Base-by-base conservation (phyloP, 2,797 vertebrate genomes). In the Scolopax rusticola region DNA sequence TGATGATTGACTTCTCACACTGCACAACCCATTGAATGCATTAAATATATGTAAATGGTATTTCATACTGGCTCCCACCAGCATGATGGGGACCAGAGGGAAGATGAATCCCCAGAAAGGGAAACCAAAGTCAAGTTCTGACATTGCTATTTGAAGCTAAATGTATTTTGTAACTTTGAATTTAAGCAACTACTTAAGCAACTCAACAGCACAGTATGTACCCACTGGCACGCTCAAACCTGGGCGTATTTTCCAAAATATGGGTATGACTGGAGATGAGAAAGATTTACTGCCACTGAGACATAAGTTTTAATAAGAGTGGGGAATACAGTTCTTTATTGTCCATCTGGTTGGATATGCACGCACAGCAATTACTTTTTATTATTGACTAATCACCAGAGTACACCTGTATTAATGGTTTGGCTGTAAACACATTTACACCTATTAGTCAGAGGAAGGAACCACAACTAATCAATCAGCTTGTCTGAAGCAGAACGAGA, bases 231-330 rank as follows among this genome's bases (percentile, higher is more conserved):
- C 6, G 24, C 27, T 67, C 69, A 25, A 7, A 47, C 57, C 59
- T 28, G 15, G 3, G 2, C 8, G 2, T 9, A 25, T 18, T 48
- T 61, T 54, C 43, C 59, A 38, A 30, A 45, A 53, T 2, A 36
- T 8, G 8, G 7, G 8, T 15, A 13, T 20, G 25, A 19, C 30
- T n/a, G 8, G 25, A 36, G 48, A 32, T 6, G 36, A 84, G 74
- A 81, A n/a, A 85, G 30, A 73, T 59, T n/a, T 51, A 69, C 20
- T 32, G 45, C 16, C 25, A 14, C 3, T 9, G 30, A 84, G 50
- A 61, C 1, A 3, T 4, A 1, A 30, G 9, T 63, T 59, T 54
- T 36, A 54, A 40, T 16, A 11, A 0, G 5, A 87, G 32, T 19
- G 32, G 51, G 43, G 89, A 95, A 85, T 30, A 8, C 11, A 50